Percentiles rank a stretch among this genome's conserved stretches.
phyloP scores from a whole-genome alignment of 1,140 invertebrate genomes.

The Scaptomyza pallida region DNA sequence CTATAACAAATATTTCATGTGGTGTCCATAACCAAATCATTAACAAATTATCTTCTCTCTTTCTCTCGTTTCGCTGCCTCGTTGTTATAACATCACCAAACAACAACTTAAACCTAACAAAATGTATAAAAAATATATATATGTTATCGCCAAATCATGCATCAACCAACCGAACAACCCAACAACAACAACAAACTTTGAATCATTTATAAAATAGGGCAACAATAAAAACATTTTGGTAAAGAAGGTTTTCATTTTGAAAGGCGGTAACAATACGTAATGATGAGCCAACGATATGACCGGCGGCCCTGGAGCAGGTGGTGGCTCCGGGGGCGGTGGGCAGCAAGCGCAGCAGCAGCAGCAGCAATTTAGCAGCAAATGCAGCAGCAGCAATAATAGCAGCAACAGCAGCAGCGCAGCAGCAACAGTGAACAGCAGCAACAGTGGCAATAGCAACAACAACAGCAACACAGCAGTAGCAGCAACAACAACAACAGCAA shows the following conservation, averaged over 20 bases:
- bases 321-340: constrained; percentile 60
- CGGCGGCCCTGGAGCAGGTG: constrained; percentile 81
- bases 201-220: constrained; percentile 58
- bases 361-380: constrained; percentile 41
- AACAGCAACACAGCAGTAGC: constrained; percentile 52
- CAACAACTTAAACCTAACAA: constrained; percentile 47
- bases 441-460: constrained; percentile 42
- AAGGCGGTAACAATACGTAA: constrained; percentile 84
- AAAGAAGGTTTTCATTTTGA: constrained; percentile 84
- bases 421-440: constrained; percentile 47
- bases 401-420: constrained; percentile 35
- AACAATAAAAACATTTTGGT: constrained; percentile 84
- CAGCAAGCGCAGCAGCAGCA: constrained; percentile 51
- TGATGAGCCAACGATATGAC: constrained; percentile 84
- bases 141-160: constrained; percentile 43
- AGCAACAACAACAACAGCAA: constrained; percentile 39
- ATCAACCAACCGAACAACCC: constrained; percentile 29
- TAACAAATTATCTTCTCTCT: constrained; percentile 81
- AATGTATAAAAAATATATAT: constrained; percentile 16
- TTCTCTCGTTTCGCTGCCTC: constrained; percentile 69
- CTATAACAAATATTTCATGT: constrained; percentile 15
- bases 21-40: constrained; percentile 61
- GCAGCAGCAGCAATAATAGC: constrained; percentile 51
- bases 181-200: constrained; percentile 29
- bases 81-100: constrained; percentile 51